Evolutionary conservation across 2,797 vertebrate species (phyloP).

Genomic region (Clarias laeviceps): DNA sequence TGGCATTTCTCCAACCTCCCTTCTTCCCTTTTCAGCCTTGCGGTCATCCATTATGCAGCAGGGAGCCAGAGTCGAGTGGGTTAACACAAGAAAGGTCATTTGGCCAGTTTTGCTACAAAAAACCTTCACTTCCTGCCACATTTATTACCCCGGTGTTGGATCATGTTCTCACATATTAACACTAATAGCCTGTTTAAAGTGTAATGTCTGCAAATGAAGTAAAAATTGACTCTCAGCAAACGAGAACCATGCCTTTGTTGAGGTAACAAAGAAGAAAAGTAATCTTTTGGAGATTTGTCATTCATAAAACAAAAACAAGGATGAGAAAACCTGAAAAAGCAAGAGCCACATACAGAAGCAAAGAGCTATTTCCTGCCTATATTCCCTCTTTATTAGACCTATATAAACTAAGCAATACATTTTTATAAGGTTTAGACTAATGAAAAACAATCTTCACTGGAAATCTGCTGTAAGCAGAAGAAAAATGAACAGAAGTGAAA

Average conservation of each 20-base stretch:
- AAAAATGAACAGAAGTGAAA: background rate
- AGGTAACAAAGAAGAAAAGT: conserved; percentile 65
- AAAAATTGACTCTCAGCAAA: conserved; percentile 49
- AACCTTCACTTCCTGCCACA: conserved; percentile 7
- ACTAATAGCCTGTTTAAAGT: conserved; percentile 52
- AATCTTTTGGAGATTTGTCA: conserved; percentile 70
- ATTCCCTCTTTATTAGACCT: conserved; percentile 23
- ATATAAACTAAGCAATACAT: conserved; percentile 18
- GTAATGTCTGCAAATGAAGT: conserved; percentile 50
- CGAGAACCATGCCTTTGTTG: conserved; percentile 51
- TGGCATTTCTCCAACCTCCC: conserved; percentile 52
- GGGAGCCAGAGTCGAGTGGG: conserved; percentile 60
- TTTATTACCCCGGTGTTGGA: conserved; percentile 52
- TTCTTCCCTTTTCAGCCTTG: conserved; percentile 59
- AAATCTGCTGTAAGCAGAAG: background rate
- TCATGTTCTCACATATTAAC: conserved; percentile 61
- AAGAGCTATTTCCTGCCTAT: conserved; percentile 29
- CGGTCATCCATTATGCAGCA: conserved; percentile 79
- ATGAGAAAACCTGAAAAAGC: conserved; percentile 43
- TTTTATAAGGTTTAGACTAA: conserved; percentile 39
- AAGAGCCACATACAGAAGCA: conserved; percentile 23
- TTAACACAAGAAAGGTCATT: conserved; percentile 72
- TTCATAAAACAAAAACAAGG: conserved; percentile 63
- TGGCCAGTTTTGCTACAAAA: conserved; percentile 51
- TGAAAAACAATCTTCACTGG: conserved; percentile 39